A percentile compares a stretch with the other conserved stretches of the same genome.
Conservation (phyloP, 2,113 vertebrate genomes). For the Brachyhypopomus occidentalis region DNA sequence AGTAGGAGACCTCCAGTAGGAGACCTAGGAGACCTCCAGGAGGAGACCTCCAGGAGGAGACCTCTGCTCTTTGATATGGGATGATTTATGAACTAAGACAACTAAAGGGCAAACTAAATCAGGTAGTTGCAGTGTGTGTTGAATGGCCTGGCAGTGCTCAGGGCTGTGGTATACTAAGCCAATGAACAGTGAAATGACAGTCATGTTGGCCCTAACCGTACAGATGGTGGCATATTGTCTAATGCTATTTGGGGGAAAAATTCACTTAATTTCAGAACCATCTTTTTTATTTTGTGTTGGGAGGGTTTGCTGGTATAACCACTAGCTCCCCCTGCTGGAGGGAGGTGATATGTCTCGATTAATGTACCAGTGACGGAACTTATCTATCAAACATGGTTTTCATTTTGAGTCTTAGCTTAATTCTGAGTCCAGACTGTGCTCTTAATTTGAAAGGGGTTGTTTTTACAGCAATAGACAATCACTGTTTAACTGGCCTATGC, state of each 20-base stretch:
- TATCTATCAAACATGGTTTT: background rate
- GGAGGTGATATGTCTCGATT: background rate
- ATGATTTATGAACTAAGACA: slow-evolving; percentile 25
- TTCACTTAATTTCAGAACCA: background rate
- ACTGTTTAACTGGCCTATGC: background rate
- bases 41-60: too few relatives aligned
- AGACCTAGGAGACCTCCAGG: too few relatives aligned
- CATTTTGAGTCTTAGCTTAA: background rate
- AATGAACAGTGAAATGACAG: background rate
- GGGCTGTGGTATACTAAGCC: background rate
- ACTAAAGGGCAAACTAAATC: background rate
- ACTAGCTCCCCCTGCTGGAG: slow-evolving; percentile 23
- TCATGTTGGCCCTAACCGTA: background rate
- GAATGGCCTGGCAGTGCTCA: background rate
- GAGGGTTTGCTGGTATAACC: background rate
- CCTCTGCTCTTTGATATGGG: background rate
- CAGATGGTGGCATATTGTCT: background rate
- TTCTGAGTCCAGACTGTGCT: background rate
- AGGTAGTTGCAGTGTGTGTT: background rate
- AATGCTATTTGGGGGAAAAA: background rate
- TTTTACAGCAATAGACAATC: background rate
- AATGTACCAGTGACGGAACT: background rate
- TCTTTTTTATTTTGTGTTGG: background rate
- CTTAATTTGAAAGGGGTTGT: background rate
- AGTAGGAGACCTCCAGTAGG: background rate